These are phyloP conservation scores for Rynchops niger DNA, from an alignment of 2,113 vertebrate genomes.

Conservation along the genomic window DNA sequence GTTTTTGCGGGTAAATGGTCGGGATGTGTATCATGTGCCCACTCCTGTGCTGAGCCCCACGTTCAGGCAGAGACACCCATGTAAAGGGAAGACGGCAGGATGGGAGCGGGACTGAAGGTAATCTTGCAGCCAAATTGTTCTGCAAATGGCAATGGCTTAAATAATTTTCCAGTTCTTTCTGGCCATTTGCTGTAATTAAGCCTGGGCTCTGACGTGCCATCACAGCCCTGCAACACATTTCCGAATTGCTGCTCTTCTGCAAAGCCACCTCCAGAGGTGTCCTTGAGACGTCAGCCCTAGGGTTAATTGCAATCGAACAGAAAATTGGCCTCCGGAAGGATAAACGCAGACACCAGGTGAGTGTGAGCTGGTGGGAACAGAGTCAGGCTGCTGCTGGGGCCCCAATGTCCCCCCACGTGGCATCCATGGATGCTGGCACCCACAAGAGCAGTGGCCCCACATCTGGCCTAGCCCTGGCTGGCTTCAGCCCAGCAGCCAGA, in stretches of 20 bases:
- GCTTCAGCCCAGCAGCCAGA: background rate
- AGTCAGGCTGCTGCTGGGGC: background rate
- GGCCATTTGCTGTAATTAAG: background rate
- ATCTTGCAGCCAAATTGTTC: background rate
- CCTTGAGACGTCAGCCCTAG: background rate
- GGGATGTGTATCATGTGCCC: rapidly evolving
- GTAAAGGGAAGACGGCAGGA: background rate
- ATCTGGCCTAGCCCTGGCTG: rapidly evolving
- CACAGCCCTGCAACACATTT: background rate
- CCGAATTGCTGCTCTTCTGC: background rate
- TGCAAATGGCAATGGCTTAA: background rate
- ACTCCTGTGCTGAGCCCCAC: background rate
- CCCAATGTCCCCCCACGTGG: rapidly evolving
- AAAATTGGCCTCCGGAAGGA: background rate
- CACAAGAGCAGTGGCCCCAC: rapidly evolving
- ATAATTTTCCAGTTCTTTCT: background rate
- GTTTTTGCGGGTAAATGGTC: background rate
- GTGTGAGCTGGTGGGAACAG: background rate
- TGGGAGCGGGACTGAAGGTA: background rate
- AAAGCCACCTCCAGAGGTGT: background rate
- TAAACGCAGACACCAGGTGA: rapidly evolving
- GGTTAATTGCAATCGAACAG: background rate
- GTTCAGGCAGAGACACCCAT: background rate
- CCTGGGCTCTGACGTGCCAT: background rate
- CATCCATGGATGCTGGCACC: background rate